Conservation (phyloP, 2,888 invertebrate species). For the Chloroclystis v-ata region DNA sequence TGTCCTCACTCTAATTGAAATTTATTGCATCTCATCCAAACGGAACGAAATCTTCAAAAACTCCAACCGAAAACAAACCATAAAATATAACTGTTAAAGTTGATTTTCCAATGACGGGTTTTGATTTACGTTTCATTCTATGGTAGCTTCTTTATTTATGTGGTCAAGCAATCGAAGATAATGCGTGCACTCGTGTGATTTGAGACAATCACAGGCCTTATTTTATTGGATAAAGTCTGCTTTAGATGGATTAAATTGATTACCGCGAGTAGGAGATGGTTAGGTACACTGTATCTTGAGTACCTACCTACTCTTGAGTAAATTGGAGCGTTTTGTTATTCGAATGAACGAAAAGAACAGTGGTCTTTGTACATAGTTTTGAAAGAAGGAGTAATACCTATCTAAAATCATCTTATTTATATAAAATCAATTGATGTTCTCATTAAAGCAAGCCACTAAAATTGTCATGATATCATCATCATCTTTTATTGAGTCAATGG, state of each 20-base stretch:
- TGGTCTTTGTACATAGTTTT: no score
- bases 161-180: conserved; percentile 58
- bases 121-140: conserved; percentile 34
- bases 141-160: conserved; percentile 50
- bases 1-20: conserved; percentile 74
- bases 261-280: conserved; percentile 16
- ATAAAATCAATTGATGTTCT: no score
- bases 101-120: conserved; percentile 27
- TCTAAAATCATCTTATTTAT: no score
- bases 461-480: no score
- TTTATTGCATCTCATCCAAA: conserved; percentile 66
- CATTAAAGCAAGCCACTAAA: no score
- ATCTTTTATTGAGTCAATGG: neutral
- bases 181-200: conserved; percentile 69
- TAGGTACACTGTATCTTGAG: conserved; percentile 4
- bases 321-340: conserved; percentile 12
- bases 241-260: conserved; percentile 22
- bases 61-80: conserved; percentile 35
- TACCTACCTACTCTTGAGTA: conserved; percentile 11
- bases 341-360: conserved; percentile 4
- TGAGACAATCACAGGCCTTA: conserved; percentile 66
- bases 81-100: conserved; percentile 31
- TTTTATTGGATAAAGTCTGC: conserved; percentile 63
- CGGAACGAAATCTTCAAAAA: conserved; percentile 41
- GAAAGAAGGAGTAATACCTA: no score